These are phyloP conservation scores for Heteromormyrus szaboi DNA, from an alignment of 2,797 vertebrate species.

Conservation along the genomic window DNA sequence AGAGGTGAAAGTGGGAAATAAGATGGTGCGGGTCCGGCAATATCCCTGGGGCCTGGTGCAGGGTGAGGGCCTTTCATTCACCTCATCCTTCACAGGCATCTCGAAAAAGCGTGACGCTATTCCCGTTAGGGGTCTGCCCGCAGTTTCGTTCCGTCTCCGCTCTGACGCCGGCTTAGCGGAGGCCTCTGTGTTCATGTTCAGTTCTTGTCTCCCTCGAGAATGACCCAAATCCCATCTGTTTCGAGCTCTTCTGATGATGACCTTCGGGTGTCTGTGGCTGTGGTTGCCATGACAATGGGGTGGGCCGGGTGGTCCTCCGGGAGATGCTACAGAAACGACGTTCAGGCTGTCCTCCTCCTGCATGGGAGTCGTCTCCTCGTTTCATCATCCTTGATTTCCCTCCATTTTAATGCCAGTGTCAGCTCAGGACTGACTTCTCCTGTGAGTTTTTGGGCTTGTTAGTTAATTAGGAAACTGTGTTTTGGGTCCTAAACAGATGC, in stretches of 20 bases:
- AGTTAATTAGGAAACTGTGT: not conserved
- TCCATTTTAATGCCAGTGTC: not conserved
- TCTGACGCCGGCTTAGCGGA: not conserved
- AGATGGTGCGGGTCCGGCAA: constrained; percentile 86
- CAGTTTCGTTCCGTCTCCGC: not conserved
- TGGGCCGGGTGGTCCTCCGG: not conserved
- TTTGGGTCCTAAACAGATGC: not conserved
- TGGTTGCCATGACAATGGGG: not conserved
- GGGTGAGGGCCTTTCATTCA: constrained; percentile 62
- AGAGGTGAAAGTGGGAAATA: constrained; percentile 89
- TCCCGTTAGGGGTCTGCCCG: not conserved
- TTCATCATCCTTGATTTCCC: not conserved
- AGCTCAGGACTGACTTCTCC: not conserved
- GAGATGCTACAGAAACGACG: not conserved
- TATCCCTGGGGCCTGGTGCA: constrained; percentile 98
- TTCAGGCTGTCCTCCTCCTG: not conserved
- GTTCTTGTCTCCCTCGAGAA: not conserved
- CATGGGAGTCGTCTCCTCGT: not conserved
- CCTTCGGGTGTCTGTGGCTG: not conserved
- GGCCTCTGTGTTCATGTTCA: no score
- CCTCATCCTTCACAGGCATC: not conserved
- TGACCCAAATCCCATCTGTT: not conserved
- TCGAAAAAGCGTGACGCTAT: not conserved
- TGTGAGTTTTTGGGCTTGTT: not conserved
- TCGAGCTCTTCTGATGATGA: not conserved